These are phyloP conservation scores for Amphipoea lucens DNA, from an alignment of 2,888 invertebrate species.

Conservation along the genomic window DNA sequence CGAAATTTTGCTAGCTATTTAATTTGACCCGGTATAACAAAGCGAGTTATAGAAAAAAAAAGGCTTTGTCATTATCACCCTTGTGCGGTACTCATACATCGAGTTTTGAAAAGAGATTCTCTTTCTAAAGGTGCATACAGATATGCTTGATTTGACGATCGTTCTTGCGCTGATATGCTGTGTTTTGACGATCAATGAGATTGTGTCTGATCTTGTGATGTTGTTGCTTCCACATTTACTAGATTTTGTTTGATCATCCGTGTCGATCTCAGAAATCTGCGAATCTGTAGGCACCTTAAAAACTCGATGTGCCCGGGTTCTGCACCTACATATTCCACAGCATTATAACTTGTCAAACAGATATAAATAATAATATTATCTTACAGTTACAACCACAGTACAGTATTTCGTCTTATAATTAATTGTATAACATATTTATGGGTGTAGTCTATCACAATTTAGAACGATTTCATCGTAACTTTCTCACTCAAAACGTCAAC, in stretches of 20 bases:
- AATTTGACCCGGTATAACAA: not conserved
- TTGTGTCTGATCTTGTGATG: not conserved
- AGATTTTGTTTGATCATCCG: not conserved
- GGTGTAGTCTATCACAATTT: conserved; percentile 32
- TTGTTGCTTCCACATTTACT: not conserved
- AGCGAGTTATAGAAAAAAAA: not conserved
- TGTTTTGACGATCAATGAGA: not conserved
- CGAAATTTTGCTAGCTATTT: too few relatives aligned
- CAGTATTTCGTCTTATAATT: conserved; percentile 6
- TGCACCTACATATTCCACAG: not conserved
- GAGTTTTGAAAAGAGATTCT: not conserved
- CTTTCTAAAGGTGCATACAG: not conserved
- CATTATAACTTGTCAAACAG: not conserved
- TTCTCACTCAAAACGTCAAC: not conserved
- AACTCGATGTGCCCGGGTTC: not conserved
- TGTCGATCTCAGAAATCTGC: too few relatives aligned
- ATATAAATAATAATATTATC: not conserved
- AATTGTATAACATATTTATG: not conserved
- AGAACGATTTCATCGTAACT: conserved; percentile 32
- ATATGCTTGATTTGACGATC: not conserved
- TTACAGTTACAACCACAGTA: conserved; percentile 2
- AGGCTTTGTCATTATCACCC: not conserved
- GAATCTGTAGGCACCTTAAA: not conserved
- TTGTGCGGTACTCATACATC: not conserved
- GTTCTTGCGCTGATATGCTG: not conserved